phyloP scores from a whole-genome alignment of 2,113 vertebrate genomes.

The Thomomys bottae region DNA sequence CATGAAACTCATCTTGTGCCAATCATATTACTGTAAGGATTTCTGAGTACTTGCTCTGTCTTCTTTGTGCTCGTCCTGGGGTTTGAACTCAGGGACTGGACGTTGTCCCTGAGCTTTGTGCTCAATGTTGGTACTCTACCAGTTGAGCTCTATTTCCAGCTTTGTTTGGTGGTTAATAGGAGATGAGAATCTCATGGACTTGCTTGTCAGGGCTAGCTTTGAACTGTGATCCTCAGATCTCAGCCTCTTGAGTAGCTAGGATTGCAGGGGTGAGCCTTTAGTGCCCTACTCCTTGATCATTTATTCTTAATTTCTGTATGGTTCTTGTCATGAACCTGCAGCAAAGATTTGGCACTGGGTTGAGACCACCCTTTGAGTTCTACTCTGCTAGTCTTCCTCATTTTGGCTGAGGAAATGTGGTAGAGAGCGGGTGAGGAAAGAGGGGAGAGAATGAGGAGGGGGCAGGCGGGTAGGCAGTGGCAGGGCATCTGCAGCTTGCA shows the following conservation, averaged over 20 bases:
- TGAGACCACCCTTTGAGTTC: background rate
- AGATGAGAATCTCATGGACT: too few relatives aligned
- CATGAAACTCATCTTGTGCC: background rate
- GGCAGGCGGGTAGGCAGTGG: background rate
- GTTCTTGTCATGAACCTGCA: background rate
- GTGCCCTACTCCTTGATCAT: background rate
- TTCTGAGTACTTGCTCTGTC: background rate
- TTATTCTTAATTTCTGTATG: background rate
- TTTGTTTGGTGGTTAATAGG: too few relatives aligned
- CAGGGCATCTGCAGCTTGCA: background rate
- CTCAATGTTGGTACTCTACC: too few relatives aligned
- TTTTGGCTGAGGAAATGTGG: background rate
- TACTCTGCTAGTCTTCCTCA: background rate
- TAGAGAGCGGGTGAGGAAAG: too few relatives aligned
- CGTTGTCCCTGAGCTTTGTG: too few relatives aligned
- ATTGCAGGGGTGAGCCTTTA: too few relatives aligned
- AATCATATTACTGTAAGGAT: background rate
- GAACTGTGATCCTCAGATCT: too few relatives aligned
- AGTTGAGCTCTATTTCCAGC: too few relatives aligned
- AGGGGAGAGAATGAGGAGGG: background rate
- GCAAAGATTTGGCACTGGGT: background rate
- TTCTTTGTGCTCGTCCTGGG: too few relatives aligned
- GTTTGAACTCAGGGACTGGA: too few relatives aligned
- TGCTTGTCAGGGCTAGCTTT: too few relatives aligned
- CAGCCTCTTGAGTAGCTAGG: too few relatives aligned